These are phyloP conservation scores for Rachycentron canadum DNA, from an alignment of 2,797 vertebrate species.

Conservation along the genomic window DNA sequence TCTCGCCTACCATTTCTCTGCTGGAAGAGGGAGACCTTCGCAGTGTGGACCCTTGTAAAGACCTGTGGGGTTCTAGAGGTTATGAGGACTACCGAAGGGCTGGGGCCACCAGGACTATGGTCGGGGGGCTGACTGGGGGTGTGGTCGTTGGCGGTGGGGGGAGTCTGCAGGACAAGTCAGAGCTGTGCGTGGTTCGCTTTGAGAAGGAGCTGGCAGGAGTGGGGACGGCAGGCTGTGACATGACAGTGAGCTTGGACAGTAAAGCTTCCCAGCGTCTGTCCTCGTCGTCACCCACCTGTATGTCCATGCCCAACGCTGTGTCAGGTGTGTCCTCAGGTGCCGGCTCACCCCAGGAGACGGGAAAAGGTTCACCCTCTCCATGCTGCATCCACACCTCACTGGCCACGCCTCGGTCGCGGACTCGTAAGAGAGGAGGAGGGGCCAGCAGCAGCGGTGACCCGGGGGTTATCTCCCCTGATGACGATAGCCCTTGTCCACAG, in stretches of 20 bases:
- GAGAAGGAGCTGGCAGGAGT: constrained; percentile 89
- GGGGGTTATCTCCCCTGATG: constrained; percentile 84
- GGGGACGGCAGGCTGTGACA: constrained; percentile 83
- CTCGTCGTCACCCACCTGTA: constrained; percentile 84
- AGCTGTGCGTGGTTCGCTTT: constrained; percentile 89
- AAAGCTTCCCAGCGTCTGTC: constrained; percentile 84
- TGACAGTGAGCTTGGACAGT: constrained; percentile 85
- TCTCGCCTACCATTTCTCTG: constrained; percentile 87
- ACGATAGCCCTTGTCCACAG: constrained; percentile 88
- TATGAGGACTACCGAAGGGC: constrained; percentile 93
- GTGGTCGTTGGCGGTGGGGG: constrained; percentile 79
- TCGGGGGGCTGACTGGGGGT: constrained; percentile 85
- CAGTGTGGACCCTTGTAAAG: constrained; percentile 87
- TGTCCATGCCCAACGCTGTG: constrained; percentile 81
- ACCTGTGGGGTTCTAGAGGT: constrained; percentile 90
- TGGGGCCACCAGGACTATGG: constrained; percentile 85
- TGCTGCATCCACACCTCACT: constrained; percentile 88
- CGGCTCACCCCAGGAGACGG: constrained; percentile 85
- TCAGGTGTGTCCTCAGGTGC: constrained; percentile 82
- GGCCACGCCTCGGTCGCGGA: constrained; percentile 86
- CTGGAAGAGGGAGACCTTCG: constrained; percentile 89
- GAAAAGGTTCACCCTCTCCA: constrained; percentile 86
- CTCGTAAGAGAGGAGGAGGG: constrained; percentile 85
- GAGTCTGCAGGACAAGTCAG: constrained; percentile 85
- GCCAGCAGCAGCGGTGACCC: constrained; percentile 74